Percentiles rank a stretch among this genome's conserved stretches.
Evolutionary conservation across 2,113 vertebrate genomes (phyloP).

Genomic region (Eulemur macaco): DNA sequence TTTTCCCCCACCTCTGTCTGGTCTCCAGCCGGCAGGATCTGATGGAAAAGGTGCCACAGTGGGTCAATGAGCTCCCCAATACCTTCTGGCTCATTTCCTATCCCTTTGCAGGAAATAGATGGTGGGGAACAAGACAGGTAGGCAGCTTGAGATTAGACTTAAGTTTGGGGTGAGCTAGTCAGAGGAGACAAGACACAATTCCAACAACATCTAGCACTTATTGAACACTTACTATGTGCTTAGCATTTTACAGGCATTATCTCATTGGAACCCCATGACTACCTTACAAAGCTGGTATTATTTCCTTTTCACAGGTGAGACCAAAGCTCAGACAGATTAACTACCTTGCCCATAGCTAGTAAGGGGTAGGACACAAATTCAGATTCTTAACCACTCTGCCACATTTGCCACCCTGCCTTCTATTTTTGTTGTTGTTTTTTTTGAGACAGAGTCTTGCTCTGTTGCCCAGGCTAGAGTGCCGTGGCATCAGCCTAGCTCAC

Average conservation of each 20-base stretch:
- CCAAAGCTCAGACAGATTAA: neutral
- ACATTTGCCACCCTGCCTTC: neutral
- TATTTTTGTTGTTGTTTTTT: neutral
- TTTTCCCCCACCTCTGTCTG: constrained; percentile 96
- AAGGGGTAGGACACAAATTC: neutral
- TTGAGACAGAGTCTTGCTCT: too few relatives aligned
- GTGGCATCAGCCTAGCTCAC: too few relatives aligned
- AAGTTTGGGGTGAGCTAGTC: neutral
- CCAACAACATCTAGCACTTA: neutral
- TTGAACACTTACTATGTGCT: neutral
- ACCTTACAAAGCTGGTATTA: neutral
- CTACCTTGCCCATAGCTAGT: neutral
- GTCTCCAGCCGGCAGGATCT: constrained; percentile 95
- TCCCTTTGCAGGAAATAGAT: neutral
- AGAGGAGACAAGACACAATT: neutral
- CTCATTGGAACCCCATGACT: neutral
- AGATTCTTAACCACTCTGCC: neutral
- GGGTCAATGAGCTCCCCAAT: neutral
- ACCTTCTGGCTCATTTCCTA: neutral
- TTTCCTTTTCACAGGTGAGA: constrained; percentile 22
- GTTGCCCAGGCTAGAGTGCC: too few relatives aligned
- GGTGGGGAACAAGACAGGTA: neutral
- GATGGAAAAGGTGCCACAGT: constrained; percentile 9
- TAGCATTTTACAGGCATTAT: neutral
- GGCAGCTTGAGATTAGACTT: neutral